phyloP scores from a whole-genome alignment of 2,888 invertebrate species.

The Tiliacea citrago region DNA sequence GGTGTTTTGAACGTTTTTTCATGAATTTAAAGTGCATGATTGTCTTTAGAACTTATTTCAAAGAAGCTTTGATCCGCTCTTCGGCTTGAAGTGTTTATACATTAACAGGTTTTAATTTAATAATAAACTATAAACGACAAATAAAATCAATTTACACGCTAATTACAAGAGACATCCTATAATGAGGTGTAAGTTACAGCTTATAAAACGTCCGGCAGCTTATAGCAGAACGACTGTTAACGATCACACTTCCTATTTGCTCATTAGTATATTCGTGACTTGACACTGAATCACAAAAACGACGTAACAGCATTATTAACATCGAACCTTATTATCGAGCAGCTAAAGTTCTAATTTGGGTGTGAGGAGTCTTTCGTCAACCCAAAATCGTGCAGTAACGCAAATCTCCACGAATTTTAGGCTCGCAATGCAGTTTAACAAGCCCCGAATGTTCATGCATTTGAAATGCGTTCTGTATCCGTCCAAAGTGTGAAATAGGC shows the following conservation, averaged over 20 bases:
- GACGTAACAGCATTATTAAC: background rate
- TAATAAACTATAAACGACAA: background rate
- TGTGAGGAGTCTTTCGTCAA: background rate
- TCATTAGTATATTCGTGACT: slow-evolving; percentile 47
- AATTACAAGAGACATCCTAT: slow-evolving; percentile 14
- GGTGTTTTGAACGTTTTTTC: background rate
- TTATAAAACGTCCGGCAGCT: slow-evolving; percentile 26
- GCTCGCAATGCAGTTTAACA: slow-evolving; percentile 35
- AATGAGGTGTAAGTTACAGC: slow-evolving; percentile 30
- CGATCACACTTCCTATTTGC: slow-evolving; percentile 44
- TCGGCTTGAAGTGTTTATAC: background rate
- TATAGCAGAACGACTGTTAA: slow-evolving; percentile 17
- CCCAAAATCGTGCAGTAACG: slow-evolving; percentile 27
- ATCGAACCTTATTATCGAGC: background rate
- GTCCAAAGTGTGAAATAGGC: slow-evolving; percentile 53
- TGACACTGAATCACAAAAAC: background rate
- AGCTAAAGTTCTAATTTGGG: slow-evolving; percentile 7
- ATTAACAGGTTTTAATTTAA: background rate
- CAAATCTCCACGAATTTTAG: slow-evolving; percentile 27
- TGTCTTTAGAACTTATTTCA: background rate
- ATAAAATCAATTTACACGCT: slow-evolving; percentile 16
- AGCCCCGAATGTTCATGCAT: slow-evolving; percentile 53
- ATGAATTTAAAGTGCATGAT: background rate
- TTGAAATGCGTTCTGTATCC: slow-evolving; percentile 52
- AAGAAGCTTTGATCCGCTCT: background rate